Evolutionary conservation across 2,797 vertebrate species (phyloP), one percentile per base, ranked within the genome.

Genomic region (Parambassis ranga): DNA sequence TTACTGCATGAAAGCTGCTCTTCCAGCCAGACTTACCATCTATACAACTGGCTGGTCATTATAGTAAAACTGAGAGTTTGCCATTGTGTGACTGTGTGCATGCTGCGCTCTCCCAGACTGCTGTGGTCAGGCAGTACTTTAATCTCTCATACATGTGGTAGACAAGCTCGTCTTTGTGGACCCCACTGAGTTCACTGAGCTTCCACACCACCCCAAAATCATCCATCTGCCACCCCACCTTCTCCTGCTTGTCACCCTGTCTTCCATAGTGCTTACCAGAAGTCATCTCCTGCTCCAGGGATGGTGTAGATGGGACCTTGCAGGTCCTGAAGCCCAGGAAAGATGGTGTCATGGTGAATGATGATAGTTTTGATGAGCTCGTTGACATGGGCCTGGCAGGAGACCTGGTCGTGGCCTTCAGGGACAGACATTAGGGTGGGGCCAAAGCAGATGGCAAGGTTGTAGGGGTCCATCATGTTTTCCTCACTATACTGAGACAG

Each of bases 401-500:
- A 96, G 56, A 99, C 97, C 89, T 98, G 97, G 90, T 99, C 97
- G 0, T 97, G 90, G 51, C 95, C 94, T 79, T 98, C 97, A 0
- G 97, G 97, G 64, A 98, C 97, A 0, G 95, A 96, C 97, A 99
- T 98, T 75, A 99, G 92, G 0, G 96, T 98, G 72, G 97, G 97
- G 37, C 97, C 97, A 1, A 99, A 98, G 82, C 97, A 99, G 92
- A 98, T 98, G 89, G 97, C 97, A 71, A 99, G 91, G 78, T 99
- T 99, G 90, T 99, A 98, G 81, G 97, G 97, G 87, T 99, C 97
- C 97, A 99, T 99, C 97, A 99, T 99, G 87, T 98, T 99, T n/a
- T 98, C 97, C 64, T 99, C 97, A 65, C 95, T 98, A 94, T 96
- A 98, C 92, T 98, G 96, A 50, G 97, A 98, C 71, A 99, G 91